Evolutionary conservation across 2,797 vertebrate genomes (phyloP).

Genomic region (Pelodytes ibericus): DNA sequence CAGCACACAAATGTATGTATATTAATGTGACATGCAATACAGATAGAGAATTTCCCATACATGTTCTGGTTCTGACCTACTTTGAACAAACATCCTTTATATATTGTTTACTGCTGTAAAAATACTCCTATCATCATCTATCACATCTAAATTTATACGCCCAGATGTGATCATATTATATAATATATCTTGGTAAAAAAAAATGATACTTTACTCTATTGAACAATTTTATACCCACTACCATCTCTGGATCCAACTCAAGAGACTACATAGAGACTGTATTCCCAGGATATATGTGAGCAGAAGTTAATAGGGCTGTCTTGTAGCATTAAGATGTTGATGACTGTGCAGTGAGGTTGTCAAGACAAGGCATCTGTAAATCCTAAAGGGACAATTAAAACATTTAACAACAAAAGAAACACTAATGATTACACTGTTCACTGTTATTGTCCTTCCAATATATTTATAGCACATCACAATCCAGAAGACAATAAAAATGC

Average conservation of each 20-base stretch:
- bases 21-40: not conserved
- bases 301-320: slow-evolving; percentile 55
- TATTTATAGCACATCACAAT: slow-evolving; percentile 14
- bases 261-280: slow-evolving; percentile 23
- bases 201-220: slow-evolving; percentile 28
- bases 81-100: slow-evolving; percentile 26
- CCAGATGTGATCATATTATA: slow-evolving; percentile 33
- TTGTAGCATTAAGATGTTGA: slow-evolving; percentile 56
- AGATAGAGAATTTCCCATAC: not conserved
- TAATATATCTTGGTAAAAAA: slow-evolving; percentile 37
- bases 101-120: slow-evolving; percentile 7
- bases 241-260: slow-evolving; percentile 18
- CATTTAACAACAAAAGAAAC: slow-evolving; percentile 48
- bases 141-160: slow-evolving; percentile 37
- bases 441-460: slow-evolving; percentile 24
- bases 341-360: slow-evolving; percentile 48
- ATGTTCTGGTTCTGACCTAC: slow-evolving; percentile 22
- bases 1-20: not conserved
- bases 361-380: slow-evolving; percentile 35
- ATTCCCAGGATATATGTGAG: slow-evolving; percentile 42
- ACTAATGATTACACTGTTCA: slow-evolving; percentile 37
- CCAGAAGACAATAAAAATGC: no score
- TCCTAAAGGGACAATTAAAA: slow-evolving; percentile 52
- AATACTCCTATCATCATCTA: slow-evolving; percentile 24
- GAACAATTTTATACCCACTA: slow-evolving; percentile 29